Percentiles rank a stretch among this genome's conserved stretches.
Evolutionary conservation across 2,888 invertebrate genomes (phyloP).

Genomic region (Eucriotettix oculatus): DNA sequence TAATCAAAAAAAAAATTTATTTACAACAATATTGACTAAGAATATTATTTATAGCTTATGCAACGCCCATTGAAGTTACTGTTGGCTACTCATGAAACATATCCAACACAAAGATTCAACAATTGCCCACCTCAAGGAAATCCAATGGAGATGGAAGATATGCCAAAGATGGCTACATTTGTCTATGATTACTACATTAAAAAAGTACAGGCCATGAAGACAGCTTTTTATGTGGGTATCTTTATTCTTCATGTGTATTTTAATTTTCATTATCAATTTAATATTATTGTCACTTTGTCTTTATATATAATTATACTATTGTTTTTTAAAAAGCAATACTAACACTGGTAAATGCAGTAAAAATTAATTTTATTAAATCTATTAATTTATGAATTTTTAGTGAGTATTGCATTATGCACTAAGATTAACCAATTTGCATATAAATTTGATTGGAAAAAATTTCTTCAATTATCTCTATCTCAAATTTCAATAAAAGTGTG

Average conservation of each 20-base stretch:
- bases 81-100: constrained; percentile 61
- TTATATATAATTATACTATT: no score
- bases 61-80: constrained; percentile 65
- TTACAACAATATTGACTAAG: not conserved
- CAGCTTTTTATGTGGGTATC: constrained; percentile 26
- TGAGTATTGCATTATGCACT: not conserved
- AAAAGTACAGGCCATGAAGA: constrained; percentile 46
- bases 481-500: no score
- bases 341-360: no score
- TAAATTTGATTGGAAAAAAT: no score
- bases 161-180: constrained; percentile 90
- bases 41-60: constrained; percentile 43
- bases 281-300: no score
- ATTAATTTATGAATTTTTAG: not conserved
- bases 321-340: no score
- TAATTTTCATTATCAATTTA: no score
- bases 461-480: no score
- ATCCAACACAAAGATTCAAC: constrained; percentile 48
- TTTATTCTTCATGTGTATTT: not conserved
- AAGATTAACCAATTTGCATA: no score
- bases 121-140: constrained; percentile 25
- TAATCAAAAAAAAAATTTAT: not conserved
- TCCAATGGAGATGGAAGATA: constrained; percentile 55
- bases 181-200: constrained; percentile 84
- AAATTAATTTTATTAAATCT: no score